phyloP scores from a whole-genome alignment of 2,888 invertebrate species.

The Chesias legatella region DNA sequence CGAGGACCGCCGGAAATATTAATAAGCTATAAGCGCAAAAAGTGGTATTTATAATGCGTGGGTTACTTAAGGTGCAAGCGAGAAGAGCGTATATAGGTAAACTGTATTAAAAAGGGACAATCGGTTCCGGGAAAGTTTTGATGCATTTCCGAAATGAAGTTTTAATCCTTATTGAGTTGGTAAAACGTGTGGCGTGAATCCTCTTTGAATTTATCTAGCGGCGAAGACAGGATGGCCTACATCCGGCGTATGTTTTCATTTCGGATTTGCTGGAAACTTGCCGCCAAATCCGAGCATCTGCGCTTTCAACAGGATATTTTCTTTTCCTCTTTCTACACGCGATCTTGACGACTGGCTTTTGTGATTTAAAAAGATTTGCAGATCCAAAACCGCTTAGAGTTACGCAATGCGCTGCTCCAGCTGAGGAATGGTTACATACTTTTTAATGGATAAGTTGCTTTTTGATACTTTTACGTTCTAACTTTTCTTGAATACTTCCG shows the following conservation, averaged over 20 bases:
- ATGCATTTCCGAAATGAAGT: slow-evolving; percentile 63
- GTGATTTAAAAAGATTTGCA: slow-evolving; percentile 77
- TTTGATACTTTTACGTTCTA: not conserved
- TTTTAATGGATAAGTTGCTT: not conserved
- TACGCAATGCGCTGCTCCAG: slow-evolving; percentile 36
- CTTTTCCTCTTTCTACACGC: slow-evolving; percentile 68
- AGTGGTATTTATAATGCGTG: slow-evolving; percentile 34
- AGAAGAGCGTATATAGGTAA: slow-evolving; percentile 44
- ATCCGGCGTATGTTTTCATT: slow-evolving; percentile 73
- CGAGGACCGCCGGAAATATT: slow-evolving; percentile 38
- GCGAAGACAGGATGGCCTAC: slow-evolving; percentile 63
- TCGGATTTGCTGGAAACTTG: slow-evolving; percentile 73
- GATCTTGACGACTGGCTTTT: slow-evolving; percentile 76
- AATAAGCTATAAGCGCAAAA: slow-evolving; percentile 48
- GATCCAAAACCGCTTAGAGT: slow-evolving; percentile 66
- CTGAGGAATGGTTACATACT: slow-evolving; percentile 31
- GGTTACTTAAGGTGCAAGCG: slow-evolving; percentile 27
- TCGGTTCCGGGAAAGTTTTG: slow-evolving; percentile 57
- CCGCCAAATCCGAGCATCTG: slow-evolving; percentile 72
- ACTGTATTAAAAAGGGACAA: slow-evolving; percentile 63
- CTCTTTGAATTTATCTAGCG: slow-evolving; percentile 69
- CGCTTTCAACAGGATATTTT: slow-evolving; percentile 70
- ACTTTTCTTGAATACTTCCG: not conserved
- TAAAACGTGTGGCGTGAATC: slow-evolving; percentile 60
- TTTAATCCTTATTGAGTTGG: slow-evolving; percentile 74